phyloP scores from a whole-genome alignment of 2,888 invertebrate species.

The Neria commutata region DNA sequence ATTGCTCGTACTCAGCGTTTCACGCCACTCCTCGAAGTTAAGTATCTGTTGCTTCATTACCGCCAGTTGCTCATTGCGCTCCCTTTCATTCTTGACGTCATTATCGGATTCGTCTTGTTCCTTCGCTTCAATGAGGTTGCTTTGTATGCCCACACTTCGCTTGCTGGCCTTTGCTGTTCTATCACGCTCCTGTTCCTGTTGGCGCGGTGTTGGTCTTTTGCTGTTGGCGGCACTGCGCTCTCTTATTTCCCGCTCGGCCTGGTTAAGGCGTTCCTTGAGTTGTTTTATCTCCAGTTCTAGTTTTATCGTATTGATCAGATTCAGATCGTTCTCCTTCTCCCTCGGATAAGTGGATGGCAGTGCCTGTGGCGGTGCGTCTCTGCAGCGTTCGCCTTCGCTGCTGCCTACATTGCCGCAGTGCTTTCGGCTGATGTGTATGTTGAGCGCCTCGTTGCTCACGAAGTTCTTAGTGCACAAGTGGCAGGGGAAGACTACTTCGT shows the following conservation, averaged over 20 bases:
- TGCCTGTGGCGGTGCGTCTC: constrained; percentile 13
- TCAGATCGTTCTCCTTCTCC: constrained; percentile 55
- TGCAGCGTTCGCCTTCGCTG: too few relatives aligned
- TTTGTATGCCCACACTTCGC: constrained; percentile 46
- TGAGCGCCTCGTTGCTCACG: constrained; percentile 58
- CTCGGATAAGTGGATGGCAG: constrained; percentile 23
- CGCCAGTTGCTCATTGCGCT: constrained; percentile 39
- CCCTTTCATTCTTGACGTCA: constrained; percentile 32
- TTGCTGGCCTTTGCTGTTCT: constrained; percentile 15
- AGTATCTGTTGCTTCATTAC: constrained; percentile 41
- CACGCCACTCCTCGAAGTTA: constrained; percentile 47
- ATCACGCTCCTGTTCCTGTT: constrained; percentile 7
- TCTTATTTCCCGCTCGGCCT: constrained; percentile 66
- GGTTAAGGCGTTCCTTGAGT: constrained; percentile 68
- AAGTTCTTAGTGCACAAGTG: constrained; percentile 60
- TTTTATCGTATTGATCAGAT: constrained; percentile 68
- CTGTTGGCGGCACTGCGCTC: constrained; percentile 36
- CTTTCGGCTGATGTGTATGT: constrained; percentile 54
- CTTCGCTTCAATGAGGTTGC: constrained; percentile 43
- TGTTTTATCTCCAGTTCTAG: constrained; percentile 70
- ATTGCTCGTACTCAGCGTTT: constrained; percentile 41
- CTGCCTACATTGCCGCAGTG: constrained; percentile 37
- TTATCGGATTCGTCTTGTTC: constrained; percentile 44
- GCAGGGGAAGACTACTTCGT: constrained; percentile 58
- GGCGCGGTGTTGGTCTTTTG: constrained; percentile 16